Evolutionary conservation across 2,888 invertebrate genomes (phyloP), one percentile per base, ranked within the genome.

Genomic region (Xanthorhoe spadicearia): DNA sequence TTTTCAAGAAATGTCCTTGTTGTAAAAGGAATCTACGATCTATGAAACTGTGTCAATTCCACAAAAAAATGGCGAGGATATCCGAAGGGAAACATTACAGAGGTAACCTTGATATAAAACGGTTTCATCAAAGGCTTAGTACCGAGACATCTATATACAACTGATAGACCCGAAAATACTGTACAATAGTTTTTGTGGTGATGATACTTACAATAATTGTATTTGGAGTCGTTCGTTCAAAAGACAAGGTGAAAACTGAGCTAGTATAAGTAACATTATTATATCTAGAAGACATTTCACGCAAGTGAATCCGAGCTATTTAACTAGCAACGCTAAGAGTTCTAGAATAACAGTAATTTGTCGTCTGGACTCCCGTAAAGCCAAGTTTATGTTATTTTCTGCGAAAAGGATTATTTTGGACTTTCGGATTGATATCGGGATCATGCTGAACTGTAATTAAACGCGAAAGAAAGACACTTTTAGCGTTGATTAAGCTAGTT

Each of bases 331-430:
- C 5, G 1, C 5, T n/a, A n/a, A n/a, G 46, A 46, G 15, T 17
- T 8, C 50, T 15, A 49, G 54, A 64, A 61, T 52, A 63, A 53
- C 54, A 69, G 61, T 58, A 69, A 68, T 68, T 67, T 67, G 56
- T 69, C 49, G 67, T 65, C 67, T 71, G 65, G 69, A 63, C 63
- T 49, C 3, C 10, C 35, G 51, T 63, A 52, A 61, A 71, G 58
- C 64, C 54, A 46, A 56, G 61, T 67, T 67, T 67, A 60, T 67
- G 65, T 67, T 71, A 65, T 61, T 61, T 69, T 67, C 56, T 63
- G 59, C 56, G 49, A 54, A 54, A 51, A 59, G 66, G 64, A 68
- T 64, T 57, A 71, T 67, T 63, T 67, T 35, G 55, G 68, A 61
- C 70, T 50, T 52, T 62, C 57, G 58, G 56, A 71, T 64, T 53